These are phyloP conservation scores for Iguana delicatissima DNA, from an alignment of 2,797 vertebrate genomes.

Conservation along the genomic window DNA sequence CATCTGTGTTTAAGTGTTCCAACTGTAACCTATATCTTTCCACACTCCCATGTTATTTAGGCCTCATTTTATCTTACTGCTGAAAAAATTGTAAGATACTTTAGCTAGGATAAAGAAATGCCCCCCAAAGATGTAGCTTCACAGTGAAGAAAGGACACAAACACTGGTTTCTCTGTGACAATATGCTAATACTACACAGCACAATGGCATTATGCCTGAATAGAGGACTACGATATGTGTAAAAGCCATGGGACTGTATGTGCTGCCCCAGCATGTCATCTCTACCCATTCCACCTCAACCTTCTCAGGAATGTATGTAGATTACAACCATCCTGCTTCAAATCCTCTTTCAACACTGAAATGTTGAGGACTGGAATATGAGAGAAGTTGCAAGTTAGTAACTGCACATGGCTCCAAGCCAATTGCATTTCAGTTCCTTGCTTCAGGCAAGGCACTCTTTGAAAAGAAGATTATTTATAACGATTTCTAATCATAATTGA, in stretches of 20 bases:
- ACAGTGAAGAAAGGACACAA: neutral
- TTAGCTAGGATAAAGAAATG: no score
- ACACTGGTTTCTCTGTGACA: neutral
- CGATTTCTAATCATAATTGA: no score
- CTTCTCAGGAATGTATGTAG: neutral
- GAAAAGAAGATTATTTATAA: no score
- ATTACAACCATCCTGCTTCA: no score
- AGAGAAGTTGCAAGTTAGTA: neutral
- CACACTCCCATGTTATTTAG: no score
- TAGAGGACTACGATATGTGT: no score
- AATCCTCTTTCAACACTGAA: neutral
- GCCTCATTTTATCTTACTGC: no score
- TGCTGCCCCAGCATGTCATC: neutral
- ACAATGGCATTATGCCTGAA: neutral
- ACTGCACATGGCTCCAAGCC: no score
- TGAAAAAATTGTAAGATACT: no score
- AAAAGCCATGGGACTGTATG: no score
- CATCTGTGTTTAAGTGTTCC: no score
- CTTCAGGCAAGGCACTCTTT: neutral
- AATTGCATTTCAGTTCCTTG: neutral
- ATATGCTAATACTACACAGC: neutral
- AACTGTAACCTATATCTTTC: no score
- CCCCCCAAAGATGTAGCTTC: neutral
- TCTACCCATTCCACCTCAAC: neutral
- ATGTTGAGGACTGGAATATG: neutral